Evolutionary conservation across 2,797 vertebrate species (phyloP).

Genomic region (Acanthurus lineatus): DNA sequence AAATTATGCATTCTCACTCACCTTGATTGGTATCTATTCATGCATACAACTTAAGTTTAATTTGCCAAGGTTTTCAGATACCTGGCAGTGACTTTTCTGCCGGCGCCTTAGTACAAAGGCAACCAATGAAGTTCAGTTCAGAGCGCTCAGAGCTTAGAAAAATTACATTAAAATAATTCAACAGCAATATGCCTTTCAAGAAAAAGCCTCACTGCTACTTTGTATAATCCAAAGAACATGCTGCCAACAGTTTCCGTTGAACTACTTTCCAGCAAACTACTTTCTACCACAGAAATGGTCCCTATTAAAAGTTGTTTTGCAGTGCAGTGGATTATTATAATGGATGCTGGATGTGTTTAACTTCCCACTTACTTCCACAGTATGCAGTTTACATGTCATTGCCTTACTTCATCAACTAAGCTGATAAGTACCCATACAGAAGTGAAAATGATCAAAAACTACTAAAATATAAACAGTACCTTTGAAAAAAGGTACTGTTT

Average conservation of each 20-base stretch:
- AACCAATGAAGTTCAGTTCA: slow-evolving; percentile 4
- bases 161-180: slow-evolving; percentile 2
- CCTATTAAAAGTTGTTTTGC: slow-evolving; percentile 22
- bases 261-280: slow-evolving; percentile 3
- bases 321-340: neutral
- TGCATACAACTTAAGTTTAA: slow-evolving; percentile 25
- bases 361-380: neutral
- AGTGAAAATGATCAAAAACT: neutral
- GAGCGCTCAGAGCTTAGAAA: slow-evolving; percentile 4
- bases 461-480: neutral
- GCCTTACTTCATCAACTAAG: slow-evolving; percentile 11
- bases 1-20: neutral
- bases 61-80: slow-evolving; percentile 26
- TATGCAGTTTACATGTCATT: neutral
- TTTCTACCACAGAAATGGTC: neutral
- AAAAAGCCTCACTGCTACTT: neutral
- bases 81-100: slow-evolving; percentile 33
- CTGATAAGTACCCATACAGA: neutral
- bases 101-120: neutral
- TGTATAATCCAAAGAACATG: neutral
- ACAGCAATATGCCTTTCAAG: neutral
- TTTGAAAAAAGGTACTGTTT: neutral
- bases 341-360: neutral
- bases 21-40: slow-evolving; percentile 1
- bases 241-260: neutral